Evolutionary conservation across 1,140 invertebrate genomes (phyloP).

Genomic region (Aphelenchoides besseyi): DNA sequence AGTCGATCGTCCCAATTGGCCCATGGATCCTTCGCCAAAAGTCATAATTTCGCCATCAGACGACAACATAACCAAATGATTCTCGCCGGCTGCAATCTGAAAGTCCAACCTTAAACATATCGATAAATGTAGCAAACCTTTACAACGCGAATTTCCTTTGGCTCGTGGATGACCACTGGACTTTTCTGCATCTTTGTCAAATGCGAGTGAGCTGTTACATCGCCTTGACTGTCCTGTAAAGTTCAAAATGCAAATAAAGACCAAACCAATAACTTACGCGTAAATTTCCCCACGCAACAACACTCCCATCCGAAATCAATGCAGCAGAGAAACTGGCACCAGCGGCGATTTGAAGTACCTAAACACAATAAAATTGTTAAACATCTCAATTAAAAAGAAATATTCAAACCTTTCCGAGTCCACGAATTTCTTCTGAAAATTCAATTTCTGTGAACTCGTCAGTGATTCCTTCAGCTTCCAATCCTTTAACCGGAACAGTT

Average conservation of each 20-base stretch:
- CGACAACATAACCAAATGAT: constrained; percentile 57
- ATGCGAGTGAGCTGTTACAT: constrained; percentile 49
- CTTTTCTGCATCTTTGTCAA: constrained; percentile 53
- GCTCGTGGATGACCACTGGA: constrained; percentile 50
- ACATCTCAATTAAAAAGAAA: constrained; percentile 23
- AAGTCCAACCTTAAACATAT: constrained; percentile 8
- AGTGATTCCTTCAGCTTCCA: constrained; percentile 54
- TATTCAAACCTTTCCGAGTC: constrained; percentile 49
- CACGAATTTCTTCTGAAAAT: constrained; percentile 43
- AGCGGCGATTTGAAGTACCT: constrained; percentile 58
- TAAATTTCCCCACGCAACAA: constrained; percentile 60
- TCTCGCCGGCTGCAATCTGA: constrained; percentile 58
- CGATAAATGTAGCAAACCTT: constrained; percentile 36
- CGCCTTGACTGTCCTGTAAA: constrained; percentile 51
- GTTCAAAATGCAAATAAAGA: no score
- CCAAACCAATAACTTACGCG: constrained; percentile 27
- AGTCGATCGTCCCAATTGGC: constrained; percentile 52
- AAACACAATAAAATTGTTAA: constrained; percentile 16
- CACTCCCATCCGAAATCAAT: constrained; percentile 54
- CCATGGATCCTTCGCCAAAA: constrained; percentile 57
- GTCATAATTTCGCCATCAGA: constrained; percentile 54
- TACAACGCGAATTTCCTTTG: constrained; percentile 42
- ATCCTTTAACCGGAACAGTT: constrained; percentile 56
- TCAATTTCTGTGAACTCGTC: constrained; percentile 50
- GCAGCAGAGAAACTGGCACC: constrained; percentile 58